Evolutionary conservation across 92 coral and sea anemone species (phyloP).

Genomic region (Heteractis magnifica): DNA sequence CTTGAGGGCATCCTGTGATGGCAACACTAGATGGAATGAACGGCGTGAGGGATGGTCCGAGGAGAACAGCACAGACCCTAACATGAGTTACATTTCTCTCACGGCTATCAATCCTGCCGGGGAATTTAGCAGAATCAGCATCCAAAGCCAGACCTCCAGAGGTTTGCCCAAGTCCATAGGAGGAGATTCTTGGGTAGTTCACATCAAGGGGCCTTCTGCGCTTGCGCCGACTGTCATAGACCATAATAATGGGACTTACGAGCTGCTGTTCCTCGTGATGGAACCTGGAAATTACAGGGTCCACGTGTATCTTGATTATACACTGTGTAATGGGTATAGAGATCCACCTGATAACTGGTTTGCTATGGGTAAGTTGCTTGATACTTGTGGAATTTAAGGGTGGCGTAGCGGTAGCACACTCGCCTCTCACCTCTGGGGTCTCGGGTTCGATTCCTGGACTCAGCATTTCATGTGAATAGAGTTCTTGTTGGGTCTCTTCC

Average conservation of each 20-base stretch:
- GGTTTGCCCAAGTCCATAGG: constrained; percentile 65
- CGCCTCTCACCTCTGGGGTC: too few species aligned
- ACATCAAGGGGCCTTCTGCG: constrained; percentile 68
- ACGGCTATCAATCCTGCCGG: constrained; percentile 80
- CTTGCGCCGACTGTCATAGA: constrained; percentile 82
- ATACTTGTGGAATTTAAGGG: neutral
- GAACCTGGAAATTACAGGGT: constrained; percentile 84
- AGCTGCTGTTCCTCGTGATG: constrained; percentile 74
- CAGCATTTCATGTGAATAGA: too few species aligned
- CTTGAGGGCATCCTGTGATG: constrained; percentile 51
- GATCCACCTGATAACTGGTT: constrained; percentile 88
- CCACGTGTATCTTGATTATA: constrained; percentile 63
- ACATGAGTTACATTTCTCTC: constrained; percentile 59
- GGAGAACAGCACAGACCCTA: constrained; percentile 60
- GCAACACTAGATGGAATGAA: constrained; percentile 40
- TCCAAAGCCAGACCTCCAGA: constrained; percentile 68
- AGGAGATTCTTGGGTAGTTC: constrained; percentile 85
- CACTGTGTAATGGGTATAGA: constrained; percentile 75
- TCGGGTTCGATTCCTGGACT: too few species aligned
- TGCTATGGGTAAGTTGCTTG: constrained; percentile 55
- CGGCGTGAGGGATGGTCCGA: constrained; percentile 44
- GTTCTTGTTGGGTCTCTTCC: too few species aligned
- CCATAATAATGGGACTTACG: constrained; percentile 89
- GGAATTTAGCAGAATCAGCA: constrained; percentile 73
- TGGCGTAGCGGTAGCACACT: neutral